Base-by-base conservation (phyloP, 2,113 vertebrate genomes). In the Chaetodon trifascialis region DNA sequence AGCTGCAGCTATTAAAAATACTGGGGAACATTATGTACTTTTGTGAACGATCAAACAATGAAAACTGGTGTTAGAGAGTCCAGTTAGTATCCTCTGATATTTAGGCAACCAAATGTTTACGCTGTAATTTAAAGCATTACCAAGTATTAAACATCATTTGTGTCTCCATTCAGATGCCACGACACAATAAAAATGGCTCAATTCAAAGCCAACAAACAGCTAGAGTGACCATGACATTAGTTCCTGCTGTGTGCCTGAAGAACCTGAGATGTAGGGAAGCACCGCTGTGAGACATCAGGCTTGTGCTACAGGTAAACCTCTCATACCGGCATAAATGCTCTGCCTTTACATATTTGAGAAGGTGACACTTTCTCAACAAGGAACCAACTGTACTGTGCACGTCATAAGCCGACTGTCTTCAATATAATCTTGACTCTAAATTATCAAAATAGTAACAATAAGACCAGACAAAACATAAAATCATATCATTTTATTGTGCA, bases 401-500 rank as follows among this genome's bases (percentile, higher is more conserved):
- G 11, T 44, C 8, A 44, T 44, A 47, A 47, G 19, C 19, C 60
- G 40, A 0, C 59, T 19, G 5, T 11, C 17, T 38, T 62, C 16
- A 62, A 11, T 11, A 38, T 5, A 19, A 21, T 9, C 10, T 9
- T 36, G 30, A n/a, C 5, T 44, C 6, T 14, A 7, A 40, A 60
- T 47, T 9, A 7, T 12, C 6, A 51, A 21, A 52, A 52, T 64
- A n/a, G 40, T 15, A n/a, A 71, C 14, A 68, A 25, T 2, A 69
- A 5, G 7, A n/a, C n/a, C n/a, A 71, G 69, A 79, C 47, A 64
- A 54, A 58, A 25, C 25, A 58, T 73, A 25, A 58, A 81, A 73
- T 66, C 2, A 38, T 0, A 3, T 17, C 23, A 7, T 67, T 90
- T 89, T 81, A 84, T 87, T 88, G 23, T 15, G 12, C 56, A 63